Percentiles rank a stretch among this genome's conserved stretches.
phyloP scores from a whole-genome alignment of 2,113 vertebrate species.

The Sylvicapra grimmia region DNA sequence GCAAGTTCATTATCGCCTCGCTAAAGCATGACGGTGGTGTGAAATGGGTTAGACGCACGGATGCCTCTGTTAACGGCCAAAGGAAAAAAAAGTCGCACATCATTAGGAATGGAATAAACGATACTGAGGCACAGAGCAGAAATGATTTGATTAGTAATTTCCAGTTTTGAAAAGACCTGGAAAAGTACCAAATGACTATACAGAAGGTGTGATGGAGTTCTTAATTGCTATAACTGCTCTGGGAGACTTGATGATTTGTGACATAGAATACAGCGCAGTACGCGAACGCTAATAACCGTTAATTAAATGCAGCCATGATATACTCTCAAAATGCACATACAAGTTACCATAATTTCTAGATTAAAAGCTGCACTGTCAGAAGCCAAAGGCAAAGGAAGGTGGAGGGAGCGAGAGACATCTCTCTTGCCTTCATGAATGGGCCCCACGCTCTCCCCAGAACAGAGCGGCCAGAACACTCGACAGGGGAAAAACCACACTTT shows the following conservation, averaged over 20 bases:
- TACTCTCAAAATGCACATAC: slow-evolving; percentile 87
- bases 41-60: slow-evolving; percentile 87
- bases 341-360: slow-evolving; percentile 89
- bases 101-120: slow-evolving; percentile 94
- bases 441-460: slow-evolving; percentile 60
- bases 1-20: slow-evolving; percentile 85
- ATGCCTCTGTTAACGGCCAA: slow-evolving; percentile 87
- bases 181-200: slow-evolving; percentile 93
- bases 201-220: slow-evolving; percentile 94
- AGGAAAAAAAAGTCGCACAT: slow-evolving; percentile 83
- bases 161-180: slow-evolving; percentile 95
- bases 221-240: slow-evolving; percentile 97
- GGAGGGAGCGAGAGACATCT: slow-evolving; percentile 42
- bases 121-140: slow-evolving; percentile 90
- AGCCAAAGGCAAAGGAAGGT: slow-evolving; percentile 79
- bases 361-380: slow-evolving; percentile 85
- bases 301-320: slow-evolving; percentile 98
- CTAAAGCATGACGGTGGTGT: slow-evolving; percentile 82
- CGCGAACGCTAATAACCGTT: slow-evolving; percentile 98
- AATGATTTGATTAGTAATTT: slow-evolving; percentile 98
- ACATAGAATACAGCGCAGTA: slow-evolving; percentile 92
- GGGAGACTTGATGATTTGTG: slow-evolving; percentile 98
- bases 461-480: slow-evolving; percentile 55
- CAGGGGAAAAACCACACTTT: slow-evolving; percentile 38
- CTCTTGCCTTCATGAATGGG: slow-evolving; percentile 35